phyloP scores from a whole-genome alignment of 2,797 vertebrate species.

The Pipistrellus pygmaeus region DNA sequence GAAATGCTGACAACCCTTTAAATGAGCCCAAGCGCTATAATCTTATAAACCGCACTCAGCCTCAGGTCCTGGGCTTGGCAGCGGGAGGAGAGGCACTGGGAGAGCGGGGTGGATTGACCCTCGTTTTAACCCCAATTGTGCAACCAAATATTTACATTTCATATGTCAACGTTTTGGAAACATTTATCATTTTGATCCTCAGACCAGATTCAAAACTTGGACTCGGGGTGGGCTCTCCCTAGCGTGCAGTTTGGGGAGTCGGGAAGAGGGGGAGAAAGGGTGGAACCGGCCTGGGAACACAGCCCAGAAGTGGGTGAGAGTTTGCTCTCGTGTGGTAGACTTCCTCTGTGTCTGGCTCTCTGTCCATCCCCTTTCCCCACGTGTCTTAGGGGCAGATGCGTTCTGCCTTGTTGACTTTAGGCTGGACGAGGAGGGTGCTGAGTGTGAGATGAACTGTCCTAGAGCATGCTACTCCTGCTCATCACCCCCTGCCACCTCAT shows the following conservation, averaged over 20 bases:
- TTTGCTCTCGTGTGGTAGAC: not conserved
- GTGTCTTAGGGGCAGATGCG: not conserved
- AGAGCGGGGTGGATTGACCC: conserved; percentile 80
- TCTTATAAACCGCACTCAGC: conserved; percentile 66
- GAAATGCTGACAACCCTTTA: conserved; percentile 81
- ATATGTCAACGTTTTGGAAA: conserved; percentile 79
- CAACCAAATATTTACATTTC: conserved; percentile 84
- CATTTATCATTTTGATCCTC: conserved; percentile 72
- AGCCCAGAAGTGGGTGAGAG: conserved; percentile 46
- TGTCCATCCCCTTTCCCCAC: not conserved
- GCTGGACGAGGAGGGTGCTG: not conserved
- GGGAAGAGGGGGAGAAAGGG: not conserved
- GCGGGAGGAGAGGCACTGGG: conserved; percentile 49
- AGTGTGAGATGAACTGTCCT: not conserved
- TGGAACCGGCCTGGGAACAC: conserved; percentile 9
- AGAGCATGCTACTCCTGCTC: not conserved
- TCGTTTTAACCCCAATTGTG: conserved; percentile 81
- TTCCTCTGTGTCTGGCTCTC: not conserved
- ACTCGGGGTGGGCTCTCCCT: conserved; percentile 69
- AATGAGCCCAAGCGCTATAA: conserved; percentile 71
- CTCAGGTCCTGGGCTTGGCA: conserved; percentile 74
- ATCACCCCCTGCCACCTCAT: not conserved
- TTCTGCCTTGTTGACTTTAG: not conserved
- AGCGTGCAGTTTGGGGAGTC: not conserved
- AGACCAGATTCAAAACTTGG: conserved; percentile 55